Conservation (phyloP, 1,140 invertebrate genomes). For the Euglossa dilemma region DNA sequence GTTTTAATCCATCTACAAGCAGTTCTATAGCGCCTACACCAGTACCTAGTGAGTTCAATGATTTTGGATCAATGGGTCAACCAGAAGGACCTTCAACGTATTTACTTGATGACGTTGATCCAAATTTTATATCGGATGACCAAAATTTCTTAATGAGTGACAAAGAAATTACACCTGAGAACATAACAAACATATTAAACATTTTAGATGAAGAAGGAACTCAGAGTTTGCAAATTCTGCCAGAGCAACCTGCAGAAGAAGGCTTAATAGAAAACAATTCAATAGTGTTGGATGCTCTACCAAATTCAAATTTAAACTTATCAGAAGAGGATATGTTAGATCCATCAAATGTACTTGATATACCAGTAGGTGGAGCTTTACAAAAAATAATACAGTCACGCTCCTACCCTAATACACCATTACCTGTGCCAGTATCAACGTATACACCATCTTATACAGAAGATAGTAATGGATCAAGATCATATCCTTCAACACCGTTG, state of each 20-base stretch:
- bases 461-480: conserved; percentile 78
- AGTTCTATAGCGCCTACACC: conserved; percentile 87
- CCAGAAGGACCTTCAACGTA: conserved; percentile 81
- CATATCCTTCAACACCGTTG: conserved; percentile 80
- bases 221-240: conserved; percentile 70
- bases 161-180: conserved; percentile 79
- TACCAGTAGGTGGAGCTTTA: conserved; percentile 51
- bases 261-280: conserved; percentile 63
- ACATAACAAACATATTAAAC: conserved; percentile 79
- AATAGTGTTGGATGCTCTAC: conserved; percentile 68
- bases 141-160: conserved; percentile 77
- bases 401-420: conserved; percentile 81
- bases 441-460: conserved; percentile 69
- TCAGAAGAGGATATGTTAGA: conserved; percentile 66
- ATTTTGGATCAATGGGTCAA: conserved; percentile 85
- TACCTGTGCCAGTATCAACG: conserved; percentile 70
- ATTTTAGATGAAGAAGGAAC: conserved; percentile 76
- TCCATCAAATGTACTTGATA: conserved; percentile 64
- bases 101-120: conserved; percentile 76
- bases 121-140: conserved; percentile 76
- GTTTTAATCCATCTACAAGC: conserved; percentile 83
- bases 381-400: conserved; percentile 77
- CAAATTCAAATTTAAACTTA: conserved; percentile 69
- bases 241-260: conserved; percentile 68
- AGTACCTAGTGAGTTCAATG: conserved; percentile 87